A percentile compares a stretch with the other conserved stretches of the same genome.
Evolutionary conservation across 2,797 vertebrate species (phyloP).

Genomic region (Pseudochaenichthys georgianus): DNA sequence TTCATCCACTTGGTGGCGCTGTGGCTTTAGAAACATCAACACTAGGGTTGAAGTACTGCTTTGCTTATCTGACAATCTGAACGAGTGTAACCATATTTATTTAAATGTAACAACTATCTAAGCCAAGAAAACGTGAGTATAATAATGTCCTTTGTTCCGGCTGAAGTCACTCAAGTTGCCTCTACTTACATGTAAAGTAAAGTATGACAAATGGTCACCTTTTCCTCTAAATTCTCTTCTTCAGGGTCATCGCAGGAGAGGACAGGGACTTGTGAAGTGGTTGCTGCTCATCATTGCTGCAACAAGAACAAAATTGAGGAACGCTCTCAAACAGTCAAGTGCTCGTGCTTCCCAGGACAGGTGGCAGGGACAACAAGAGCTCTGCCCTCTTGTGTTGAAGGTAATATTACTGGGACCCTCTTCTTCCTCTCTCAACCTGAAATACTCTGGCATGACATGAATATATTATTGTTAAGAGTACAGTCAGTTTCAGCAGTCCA

Average conservation of each 20-base stretch:
- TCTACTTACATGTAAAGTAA: slow-evolving; percentile 22
- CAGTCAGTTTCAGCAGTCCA: slow-evolving; percentile 17
- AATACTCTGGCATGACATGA: slow-evolving; percentile 39
- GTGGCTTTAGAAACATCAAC: slow-evolving; percentile 48
- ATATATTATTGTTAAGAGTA: slow-evolving; percentile 42
- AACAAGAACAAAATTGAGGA: slow-evolving; percentile 97
- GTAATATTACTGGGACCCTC: slow-evolving; percentile 67
- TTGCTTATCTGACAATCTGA: slow-evolving; percentile 1
- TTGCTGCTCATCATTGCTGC: slow-evolving; percentile 94
- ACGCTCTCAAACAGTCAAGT: slow-evolving; percentile 95
- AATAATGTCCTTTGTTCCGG: not conserved
- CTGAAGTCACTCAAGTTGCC: not conserved
- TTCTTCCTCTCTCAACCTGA: slow-evolving; percentile 31
- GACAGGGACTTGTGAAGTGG: slow-evolving; percentile 95
- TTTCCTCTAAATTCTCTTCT: slow-evolving; percentile 35
- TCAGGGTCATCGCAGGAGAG: slow-evolving; percentile 89
- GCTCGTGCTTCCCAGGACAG: slow-evolving; percentile 96
- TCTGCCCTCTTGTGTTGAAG: slow-evolving; percentile 95
- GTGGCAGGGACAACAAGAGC: slow-evolving; percentile 94
- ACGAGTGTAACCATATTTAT: slow-evolving; percentile 1
- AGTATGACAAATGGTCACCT: not conserved
- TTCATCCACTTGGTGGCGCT: slow-evolving; percentile 75
- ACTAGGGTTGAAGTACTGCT: not conserved
- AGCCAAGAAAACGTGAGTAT: slow-evolving; percentile 6
- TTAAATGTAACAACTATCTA: slow-evolving; percentile 1